Base-by-base conservation (phyloP, 1,140 invertebrate species). In the Bombus terrestris region DNA sequence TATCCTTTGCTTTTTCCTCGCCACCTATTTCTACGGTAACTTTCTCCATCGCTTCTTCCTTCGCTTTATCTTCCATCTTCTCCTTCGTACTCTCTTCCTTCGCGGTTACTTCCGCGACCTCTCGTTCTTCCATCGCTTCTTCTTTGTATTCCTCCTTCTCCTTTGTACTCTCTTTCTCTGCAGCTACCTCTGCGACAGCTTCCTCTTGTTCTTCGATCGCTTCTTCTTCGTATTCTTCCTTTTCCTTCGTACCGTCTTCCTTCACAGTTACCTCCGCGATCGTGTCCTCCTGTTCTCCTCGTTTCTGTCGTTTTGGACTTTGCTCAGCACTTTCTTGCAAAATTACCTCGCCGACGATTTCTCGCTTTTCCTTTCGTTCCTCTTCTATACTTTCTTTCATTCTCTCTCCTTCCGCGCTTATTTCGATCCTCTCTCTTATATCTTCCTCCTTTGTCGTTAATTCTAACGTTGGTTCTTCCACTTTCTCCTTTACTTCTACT, bases 81-180 rank as follows among this genome's bases (percentile, higher is more conserved):
- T 18, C 47, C 0, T 6, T 18, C 47, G 5, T 53, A 53, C 15
- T 6, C 47, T 53, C 47, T 22, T 53, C 47, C 47, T 53, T 53
- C 18, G 47, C 18, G 8, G 47, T 0, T 8, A 22, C 6, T 22
- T 53, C 18, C 18, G 47, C 47, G 1, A 22, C 47, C 47, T 53
- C 0, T 64, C 0, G 0, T 2, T 39, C 9, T 22, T 25, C 6
- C 39, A 6, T 0, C 0, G 47, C 5, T 22, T 43, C 8, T 32
- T 64, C 8, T 9, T 43, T 0, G 9, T 64, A 12, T 64, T 78
- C 59, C 10, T 22, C 4, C 43, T 13, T 32, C 3, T 25, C 13
- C 35, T 43, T 8, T 1, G 47, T 8, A 53, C 47, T 53, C 18
- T 53, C 47, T 53, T 22, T 2, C 47, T 53, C 5, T 0, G 18